Evolutionary conservation across 2,797 vertebrate genomes (phyloP).

Genomic region (Labroides dimidiatus): DNA sequence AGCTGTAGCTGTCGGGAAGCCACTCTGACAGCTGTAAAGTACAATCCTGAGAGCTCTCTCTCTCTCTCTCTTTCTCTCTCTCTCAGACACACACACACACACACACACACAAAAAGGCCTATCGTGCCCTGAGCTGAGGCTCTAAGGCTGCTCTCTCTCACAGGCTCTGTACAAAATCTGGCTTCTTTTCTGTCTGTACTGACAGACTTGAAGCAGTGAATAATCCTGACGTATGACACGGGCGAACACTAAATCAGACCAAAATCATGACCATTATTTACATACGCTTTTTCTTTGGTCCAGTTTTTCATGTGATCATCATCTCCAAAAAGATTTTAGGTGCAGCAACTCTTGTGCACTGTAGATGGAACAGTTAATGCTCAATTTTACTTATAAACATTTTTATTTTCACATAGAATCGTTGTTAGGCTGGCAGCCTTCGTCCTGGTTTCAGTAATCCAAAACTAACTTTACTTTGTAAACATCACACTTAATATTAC

Average conservation of each 20-base stretch:
- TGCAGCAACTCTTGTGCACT: too few species aligned
- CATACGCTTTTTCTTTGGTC: background rate
- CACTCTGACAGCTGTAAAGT: constrained; percentile 54
- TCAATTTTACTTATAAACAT: too few species aligned
- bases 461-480: too few species aligned
- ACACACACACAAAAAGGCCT: background rate
- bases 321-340: too few species aligned
- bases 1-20: constrained; percentile 53
- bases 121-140: constrained; percentile 6
- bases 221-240: background rate
- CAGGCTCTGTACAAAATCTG: background rate
- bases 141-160: constrained; percentile 8
- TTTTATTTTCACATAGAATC: too few species aligned
- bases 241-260: background rate
- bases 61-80: too few species aligned
- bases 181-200: background rate
- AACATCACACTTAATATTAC: too few species aligned
- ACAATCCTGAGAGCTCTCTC: constrained; percentile 14
- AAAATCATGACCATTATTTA: background rate
- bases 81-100: background rate
- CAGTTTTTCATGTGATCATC: background rate
- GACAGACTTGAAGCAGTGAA: background rate
- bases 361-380: too few species aligned
- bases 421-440: too few species aligned
- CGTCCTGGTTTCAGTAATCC: too few species aligned